Evolutionary conservation across 2,113 vertebrate genomes (phyloP).

Genomic region (Natator depressus): DNA sequence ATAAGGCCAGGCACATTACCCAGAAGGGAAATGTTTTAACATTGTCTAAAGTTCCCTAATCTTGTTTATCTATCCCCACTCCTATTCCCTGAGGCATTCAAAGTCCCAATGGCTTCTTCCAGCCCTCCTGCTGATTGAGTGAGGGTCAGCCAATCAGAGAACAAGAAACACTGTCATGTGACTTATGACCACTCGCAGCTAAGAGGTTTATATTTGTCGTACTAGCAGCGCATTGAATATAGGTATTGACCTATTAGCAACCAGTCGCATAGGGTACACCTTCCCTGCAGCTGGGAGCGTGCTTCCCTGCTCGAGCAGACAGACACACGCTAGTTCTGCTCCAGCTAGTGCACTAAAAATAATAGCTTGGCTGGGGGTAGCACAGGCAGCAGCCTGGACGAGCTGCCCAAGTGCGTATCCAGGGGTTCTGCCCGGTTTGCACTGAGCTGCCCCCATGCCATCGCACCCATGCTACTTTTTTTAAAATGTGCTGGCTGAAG

Average conservation of each 20-base stretch:
- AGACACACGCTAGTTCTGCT: not conserved
- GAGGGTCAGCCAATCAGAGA: accelerated
- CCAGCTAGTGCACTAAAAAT: not conserved
- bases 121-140: not conserved
- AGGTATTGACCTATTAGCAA: not conserved
- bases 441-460: no score
- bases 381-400: no score
- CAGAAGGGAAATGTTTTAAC: not conserved
- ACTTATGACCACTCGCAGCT: not conserved
- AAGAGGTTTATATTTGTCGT: not conserved
- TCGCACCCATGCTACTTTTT: no score
- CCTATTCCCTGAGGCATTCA: not conserved
- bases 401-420: no score
- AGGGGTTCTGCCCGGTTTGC: no score
- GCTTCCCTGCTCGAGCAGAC: not conserved
- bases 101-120: not conserved
- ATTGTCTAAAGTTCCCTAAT: not conserved
- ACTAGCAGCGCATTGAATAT: not conserved
- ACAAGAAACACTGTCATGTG: not conserved
- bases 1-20: not conserved
- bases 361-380: no score
- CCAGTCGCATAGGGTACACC: not conserved
- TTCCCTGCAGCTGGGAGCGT: not conserved
- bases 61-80: not conserved
- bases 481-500: no score